Evolutionary conservation across 2,797 vertebrate species (phyloP), one percentile per base, ranked within the genome.

Genomic region (Sylvilagus floridanus): DNA sequence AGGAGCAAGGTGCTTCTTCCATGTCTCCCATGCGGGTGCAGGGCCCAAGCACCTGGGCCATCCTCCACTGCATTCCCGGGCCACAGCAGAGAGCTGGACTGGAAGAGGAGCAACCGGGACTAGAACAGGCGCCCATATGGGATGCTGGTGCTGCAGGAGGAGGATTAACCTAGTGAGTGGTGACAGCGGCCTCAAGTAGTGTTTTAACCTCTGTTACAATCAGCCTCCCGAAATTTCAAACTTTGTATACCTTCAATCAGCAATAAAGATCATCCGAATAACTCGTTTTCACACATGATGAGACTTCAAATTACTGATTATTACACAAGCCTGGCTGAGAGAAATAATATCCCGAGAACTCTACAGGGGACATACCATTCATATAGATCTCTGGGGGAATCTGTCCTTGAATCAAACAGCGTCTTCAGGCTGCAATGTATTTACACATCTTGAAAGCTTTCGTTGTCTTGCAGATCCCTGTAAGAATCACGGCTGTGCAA

Each of bases 241-340:
- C 71, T 93, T 96, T 95, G 69, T 47, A 88, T 57, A 35, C 12
- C 32, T 22, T 62, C 6, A 50, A 37, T 91, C 50, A 91, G 54
- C 32, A 88, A 42, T 32, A 57, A 65, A 75, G 35, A 83, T 37
- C n/a, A 66, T 1, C 32, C 79, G 24, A 88, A 28, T 79, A 75
- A 42, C 30, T 82, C 71, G 22, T 90, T 94, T 96, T 75, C 62
- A 79, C 60, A 50, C 28, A 47, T 54, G 66, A 72, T 32, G 66
- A 94, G 28, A 81, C 37, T 32, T 91, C 66, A 72, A 14, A 84
- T 85, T 75, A 81, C 50, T 50, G 52, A 42, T 73, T 57, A 77
- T 57, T 95, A 66, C 5, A 9, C 47, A 69, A 82, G 37, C 30
- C 9, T 75, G 50, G 26, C 88, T 83, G 32, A 88, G 37, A 86